Evolutionary conservation across 64 coral and sea anemone genomes (phyloP).

Genomic region (Montipora efflorescens): DNA sequence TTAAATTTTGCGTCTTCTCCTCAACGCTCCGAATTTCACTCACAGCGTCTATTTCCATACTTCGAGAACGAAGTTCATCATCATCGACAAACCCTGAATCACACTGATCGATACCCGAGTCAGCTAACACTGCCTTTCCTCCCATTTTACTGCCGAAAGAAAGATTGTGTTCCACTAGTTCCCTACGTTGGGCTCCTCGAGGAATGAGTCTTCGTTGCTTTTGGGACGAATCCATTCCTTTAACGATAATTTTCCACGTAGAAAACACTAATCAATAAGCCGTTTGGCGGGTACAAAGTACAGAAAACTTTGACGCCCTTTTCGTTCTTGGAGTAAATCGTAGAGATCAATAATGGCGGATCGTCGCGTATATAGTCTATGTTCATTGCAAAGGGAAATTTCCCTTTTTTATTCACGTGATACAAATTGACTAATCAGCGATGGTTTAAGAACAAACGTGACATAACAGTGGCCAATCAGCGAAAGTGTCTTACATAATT

Average conservation of each 20-base stretch:
- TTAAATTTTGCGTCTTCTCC: conserved; percentile 32
- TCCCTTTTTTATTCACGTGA: conserved; percentile 28
- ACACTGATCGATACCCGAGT: conserved; percentile 34
- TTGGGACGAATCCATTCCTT: background rate
- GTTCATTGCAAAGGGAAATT: conserved; percentile 17
- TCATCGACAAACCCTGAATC: conserved; percentile 89
- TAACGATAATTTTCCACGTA: background rate
- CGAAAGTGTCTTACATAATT: too few relatives aligned
- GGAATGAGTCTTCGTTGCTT: conserved; percentile 39
- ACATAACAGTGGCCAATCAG: too few relatives aligned
- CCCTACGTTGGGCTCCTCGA: conserved; percentile 35
- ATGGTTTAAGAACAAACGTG: background rate
- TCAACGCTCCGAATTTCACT: background rate
- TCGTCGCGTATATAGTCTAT: conserved; percentile 9
- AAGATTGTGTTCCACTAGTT: background rate
- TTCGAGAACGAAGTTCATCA: conserved; percentile 43
- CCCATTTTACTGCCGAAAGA: background rate
- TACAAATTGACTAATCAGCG: conserved; percentile 70
- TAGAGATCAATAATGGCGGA: conserved; percentile 66
- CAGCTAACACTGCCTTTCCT: conserved; percentile 17
- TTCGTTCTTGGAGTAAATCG: background rate
- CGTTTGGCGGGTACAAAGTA: background rate
- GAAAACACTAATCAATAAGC: background rate
- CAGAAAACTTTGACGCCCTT: background rate
- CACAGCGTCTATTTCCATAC: conserved; percentile 13